Evolutionary conservation across 1,140 invertebrate species (phyloP), one percentile per base, ranked within the genome.

Genomic region (Brachionus plicatilis): DNA sequence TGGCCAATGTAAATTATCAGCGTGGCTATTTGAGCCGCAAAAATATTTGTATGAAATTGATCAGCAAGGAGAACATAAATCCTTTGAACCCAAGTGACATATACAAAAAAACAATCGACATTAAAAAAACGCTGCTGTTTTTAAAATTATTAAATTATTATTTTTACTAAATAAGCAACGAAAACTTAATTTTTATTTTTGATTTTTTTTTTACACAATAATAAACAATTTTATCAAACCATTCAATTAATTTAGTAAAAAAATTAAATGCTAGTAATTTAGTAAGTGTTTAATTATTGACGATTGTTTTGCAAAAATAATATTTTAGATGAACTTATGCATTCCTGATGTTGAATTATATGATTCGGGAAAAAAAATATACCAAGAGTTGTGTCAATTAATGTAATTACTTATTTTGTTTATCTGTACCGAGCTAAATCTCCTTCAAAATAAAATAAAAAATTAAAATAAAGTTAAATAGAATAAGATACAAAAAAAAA

Each of bases 91-190:
- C 72, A 50, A 20, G 7, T 12, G 72, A 76, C 11, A 50, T 76
- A 1, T 14, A 50, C 45, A 47, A 76, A 76, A 76, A 76, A 76
- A 53, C 72, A 14, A 47, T 50, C 3, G 72, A 76, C 11, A 33
- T 29, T 76, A 76, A 76, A 76, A 76, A 76, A 76, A 14, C 72
- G 53, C 20, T 27, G 3, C 43, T 76, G 3, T 76, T 76, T 76
- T 50, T 76, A 76, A 76, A 76, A 50, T 27, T 76, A 27, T 76
- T 76, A 76, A 50, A 76, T 50, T 76, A 76, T 76, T 76, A 76
- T 29, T 76, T 76, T 76, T 37, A 76, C 50, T 50, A 76, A 68
- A 33, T 76, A 27, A 50, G 45, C 53, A 76, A 50, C 41, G 29
- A 41, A 37, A 17, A 43, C n/a, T 9, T 27, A 29, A 50, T 14